Evolutionary conservation across 2,888 invertebrate species (phyloP).

Genomic region (Diaphora mendica): DNA sequence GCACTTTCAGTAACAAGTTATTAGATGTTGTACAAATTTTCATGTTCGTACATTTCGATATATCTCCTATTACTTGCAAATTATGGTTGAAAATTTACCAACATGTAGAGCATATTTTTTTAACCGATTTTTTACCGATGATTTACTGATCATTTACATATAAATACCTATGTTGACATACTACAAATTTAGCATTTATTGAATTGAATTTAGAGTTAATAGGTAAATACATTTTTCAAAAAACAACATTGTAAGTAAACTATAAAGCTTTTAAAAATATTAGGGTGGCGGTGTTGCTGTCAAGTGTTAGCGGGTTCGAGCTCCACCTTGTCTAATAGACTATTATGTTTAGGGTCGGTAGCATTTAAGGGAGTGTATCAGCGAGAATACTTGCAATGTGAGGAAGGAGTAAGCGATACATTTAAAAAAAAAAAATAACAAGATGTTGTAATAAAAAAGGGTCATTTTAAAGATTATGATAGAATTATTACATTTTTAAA

Average conservation of each 20-base stretch:
- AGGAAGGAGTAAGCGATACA: neutral
- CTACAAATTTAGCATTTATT: too few relatives aligned
- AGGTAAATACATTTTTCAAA: too few relatives aligned
- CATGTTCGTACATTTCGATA: neutral
- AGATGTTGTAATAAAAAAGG: neutral
- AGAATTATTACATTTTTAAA: neutral
- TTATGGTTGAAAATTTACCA: neutral
- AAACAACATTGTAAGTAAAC: too few relatives aligned
- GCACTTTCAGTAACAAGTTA: constrained; percentile 6
- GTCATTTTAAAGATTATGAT: neutral
- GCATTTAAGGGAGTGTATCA: neutral
- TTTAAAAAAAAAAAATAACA: neutral
- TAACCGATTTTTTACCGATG: too few relatives aligned
- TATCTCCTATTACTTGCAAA: neutral
- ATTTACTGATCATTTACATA: too few relatives aligned
- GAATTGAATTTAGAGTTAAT: too few relatives aligned
- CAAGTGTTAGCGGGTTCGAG: neutral
- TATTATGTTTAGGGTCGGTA: too few relatives aligned
- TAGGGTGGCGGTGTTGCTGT: too few relatives aligned
- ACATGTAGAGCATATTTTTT: too few relatives aligned
- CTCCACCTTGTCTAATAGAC: neutral
- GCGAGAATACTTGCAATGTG: neutral
- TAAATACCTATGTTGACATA: too few relatives aligned
- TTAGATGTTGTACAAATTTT: neutral
- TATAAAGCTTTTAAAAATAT: too few relatives aligned